A percentile compares a stretch with the other conserved stretches of the same genome.
These are phyloP conservation scores for Hippocampus abdominalis DNA, from an alignment of 2,113 vertebrate species.

Conservation along the genomic window DNA sequence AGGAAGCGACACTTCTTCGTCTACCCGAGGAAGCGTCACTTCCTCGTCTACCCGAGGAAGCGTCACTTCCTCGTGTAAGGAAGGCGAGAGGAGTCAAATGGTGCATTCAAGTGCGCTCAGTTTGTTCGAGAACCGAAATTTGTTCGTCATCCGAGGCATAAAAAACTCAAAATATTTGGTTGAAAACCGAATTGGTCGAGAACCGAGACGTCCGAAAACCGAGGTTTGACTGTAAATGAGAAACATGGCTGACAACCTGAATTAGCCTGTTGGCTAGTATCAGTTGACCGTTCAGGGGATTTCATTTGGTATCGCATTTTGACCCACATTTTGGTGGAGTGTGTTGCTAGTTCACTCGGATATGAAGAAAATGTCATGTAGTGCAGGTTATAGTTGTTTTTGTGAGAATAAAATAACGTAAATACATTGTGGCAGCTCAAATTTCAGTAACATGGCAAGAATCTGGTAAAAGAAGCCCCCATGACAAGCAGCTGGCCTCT, in stretches of 20 bases:
- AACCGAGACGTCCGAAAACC: too few species aligned
- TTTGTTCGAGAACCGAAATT: too few species aligned
- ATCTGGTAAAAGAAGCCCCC: not conserved
- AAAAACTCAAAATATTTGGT: too few species aligned
- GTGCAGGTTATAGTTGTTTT: not conserved
- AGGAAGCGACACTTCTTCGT: too few species aligned
- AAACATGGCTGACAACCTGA: not conserved
- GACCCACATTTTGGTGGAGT: not conserved
- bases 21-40: too few species aligned
- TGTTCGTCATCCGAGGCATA: too few species aligned
- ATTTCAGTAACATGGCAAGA: not conserved
- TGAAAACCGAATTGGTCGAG: too few species aligned
- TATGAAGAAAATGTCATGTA: not conserved
- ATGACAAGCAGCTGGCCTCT: constrained; percentile 25
- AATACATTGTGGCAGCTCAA: not conserved
- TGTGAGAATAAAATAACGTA: not conserved
- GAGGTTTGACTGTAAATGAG: too few species aligned
- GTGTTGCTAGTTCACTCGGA: not conserved
- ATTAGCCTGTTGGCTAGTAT: not conserved
- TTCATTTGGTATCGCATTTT: not conserved
- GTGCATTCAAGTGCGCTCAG: too few species aligned
- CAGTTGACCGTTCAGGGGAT: not conserved
- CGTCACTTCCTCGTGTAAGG: too few species aligned
- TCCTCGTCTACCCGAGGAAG: too few species aligned
- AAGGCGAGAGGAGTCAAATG: too few species aligned